A percentile compares a stretch with the other conserved stretches of the same genome.
Conservation (phyloP, 2,113 vertebrate species). For the Thamnaconus septentrionalis region DNA sequence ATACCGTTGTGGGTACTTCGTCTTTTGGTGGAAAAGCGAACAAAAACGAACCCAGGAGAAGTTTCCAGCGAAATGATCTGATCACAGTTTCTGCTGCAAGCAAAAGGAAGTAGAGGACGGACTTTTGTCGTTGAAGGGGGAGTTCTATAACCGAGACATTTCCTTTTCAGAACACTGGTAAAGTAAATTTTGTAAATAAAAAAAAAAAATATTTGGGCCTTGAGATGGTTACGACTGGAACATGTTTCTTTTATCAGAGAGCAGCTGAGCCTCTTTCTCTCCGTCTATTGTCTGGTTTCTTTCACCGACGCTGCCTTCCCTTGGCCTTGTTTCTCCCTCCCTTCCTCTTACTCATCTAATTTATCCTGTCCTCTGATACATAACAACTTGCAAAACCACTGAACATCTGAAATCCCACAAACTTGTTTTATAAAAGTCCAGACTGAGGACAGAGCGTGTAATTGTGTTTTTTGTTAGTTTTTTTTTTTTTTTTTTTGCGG, state of each 20-base stretch:
- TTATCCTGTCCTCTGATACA: slow-evolving; percentile 23
- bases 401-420: slow-evolving; percentile 58
- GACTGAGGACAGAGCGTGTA: slow-evolving; percentile 36
- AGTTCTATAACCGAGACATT: too few relatives aligned
- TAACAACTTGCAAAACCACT: slow-evolving; percentile 25
- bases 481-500: background rate
- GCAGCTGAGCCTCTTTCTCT: slow-evolving; percentile 32
- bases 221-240: slow-evolving; percentile 30
- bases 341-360: slow-evolving; percentile 1
- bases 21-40: too few relatives aligned
- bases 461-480: slow-evolving; percentile 3
- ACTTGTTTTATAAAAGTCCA: slow-evolving; percentile 57
- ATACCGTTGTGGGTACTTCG: too few relatives aligned
- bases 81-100: too few relatives aligned
- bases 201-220: too few relatives aligned
- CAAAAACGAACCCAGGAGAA: too few relatives aligned
- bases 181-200: too few relatives aligned
- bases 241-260: slow-evolving; percentile 18
- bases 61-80: too few relatives aligned
- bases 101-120: too few relatives aligned
- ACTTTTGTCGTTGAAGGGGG: too few relatives aligned
- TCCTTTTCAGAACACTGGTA: too few relatives aligned
- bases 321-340: slow-evolving; percentile 10
- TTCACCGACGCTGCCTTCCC: slow-evolving; percentile 20
- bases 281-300: slow-evolving; percentile 21